Evolutionary conservation across 2,797 vertebrate species (phyloP).

Genomic region (Heterohyrax brucei): DNA sequence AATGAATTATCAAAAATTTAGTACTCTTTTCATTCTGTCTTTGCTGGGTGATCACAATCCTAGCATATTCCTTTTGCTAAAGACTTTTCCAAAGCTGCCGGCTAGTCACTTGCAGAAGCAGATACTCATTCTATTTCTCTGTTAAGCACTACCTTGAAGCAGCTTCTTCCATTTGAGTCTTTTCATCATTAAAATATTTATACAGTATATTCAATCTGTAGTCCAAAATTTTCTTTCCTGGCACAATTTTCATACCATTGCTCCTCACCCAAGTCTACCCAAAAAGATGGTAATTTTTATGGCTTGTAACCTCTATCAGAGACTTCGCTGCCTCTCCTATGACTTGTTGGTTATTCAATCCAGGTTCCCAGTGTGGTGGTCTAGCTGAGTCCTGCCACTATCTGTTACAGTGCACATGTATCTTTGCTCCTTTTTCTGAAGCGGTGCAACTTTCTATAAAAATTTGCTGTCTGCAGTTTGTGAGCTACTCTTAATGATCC

Average conservation of each 20-base stretch:
- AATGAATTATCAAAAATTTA: neutral
- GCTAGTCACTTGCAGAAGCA: neutral
- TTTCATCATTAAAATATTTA: neutral
- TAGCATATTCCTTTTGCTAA: neutral
- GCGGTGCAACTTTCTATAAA: neutral
- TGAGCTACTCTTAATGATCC: neutral
- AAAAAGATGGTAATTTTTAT: neutral
- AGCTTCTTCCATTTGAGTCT: neutral
- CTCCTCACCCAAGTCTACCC: neutral
- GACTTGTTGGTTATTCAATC: neutral
- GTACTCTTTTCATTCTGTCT: neutral
- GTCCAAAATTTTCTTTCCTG: neutral
- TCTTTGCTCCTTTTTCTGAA: neutral
- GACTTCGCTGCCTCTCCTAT: neutral
- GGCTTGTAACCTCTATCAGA: neutral
- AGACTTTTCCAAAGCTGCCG: neutral
- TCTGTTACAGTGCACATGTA: neutral
- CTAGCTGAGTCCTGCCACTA: rapidly evolving
- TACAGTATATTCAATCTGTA: neutral
- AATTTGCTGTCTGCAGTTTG: neutral
- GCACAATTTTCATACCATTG: neutral
- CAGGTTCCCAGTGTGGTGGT: neutral
- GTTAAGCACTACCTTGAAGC: neutral
- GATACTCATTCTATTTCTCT: neutral
- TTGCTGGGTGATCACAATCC: neutral